phyloP scores from a whole-genome alignment of 2,113 vertebrate genomes.

The Aegithalos caudatus region DNA sequence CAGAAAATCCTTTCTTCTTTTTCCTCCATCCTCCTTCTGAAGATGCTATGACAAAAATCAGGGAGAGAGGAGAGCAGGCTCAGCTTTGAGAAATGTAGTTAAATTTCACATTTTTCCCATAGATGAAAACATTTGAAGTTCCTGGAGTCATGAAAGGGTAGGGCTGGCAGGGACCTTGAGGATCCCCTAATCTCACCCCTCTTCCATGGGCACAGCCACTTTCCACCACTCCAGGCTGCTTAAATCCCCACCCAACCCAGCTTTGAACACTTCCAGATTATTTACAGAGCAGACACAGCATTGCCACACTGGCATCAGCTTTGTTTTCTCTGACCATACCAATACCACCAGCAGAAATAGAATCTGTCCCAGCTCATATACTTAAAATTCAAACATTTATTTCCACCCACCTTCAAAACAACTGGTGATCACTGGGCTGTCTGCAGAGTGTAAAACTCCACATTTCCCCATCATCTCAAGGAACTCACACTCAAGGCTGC shows the following conservation, averaged over 20 bases:
- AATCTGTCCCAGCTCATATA: fast-evolving
- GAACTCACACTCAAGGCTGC: neutral
- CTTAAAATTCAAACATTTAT: neutral
- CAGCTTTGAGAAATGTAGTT: neutral
- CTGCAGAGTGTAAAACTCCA: fast-evolving
- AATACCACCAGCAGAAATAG: neutral
- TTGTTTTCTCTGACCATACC: neutral
- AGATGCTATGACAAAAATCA: neutral
- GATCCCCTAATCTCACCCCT: no score
- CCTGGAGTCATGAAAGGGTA: no score
- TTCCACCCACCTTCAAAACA: neutral
- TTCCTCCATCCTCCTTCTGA: neutral
- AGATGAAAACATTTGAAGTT: neutral
- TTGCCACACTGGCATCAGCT: neutral
- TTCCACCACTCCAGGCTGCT: neutral
- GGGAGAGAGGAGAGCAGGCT: neutral
- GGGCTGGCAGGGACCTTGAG: neutral
- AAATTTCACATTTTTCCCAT: neutral
- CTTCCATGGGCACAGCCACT: neutral
- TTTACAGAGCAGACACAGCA: neutral
- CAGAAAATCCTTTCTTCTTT: neutral
- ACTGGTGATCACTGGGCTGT: neutral
- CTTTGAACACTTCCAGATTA: neutral
- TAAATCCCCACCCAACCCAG: neutral
- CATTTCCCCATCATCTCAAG: neutral